Evolutionary conservation across 2,797 vertebrate genomes (phyloP).

Genomic region (Artibeus lituratus): DNA sequence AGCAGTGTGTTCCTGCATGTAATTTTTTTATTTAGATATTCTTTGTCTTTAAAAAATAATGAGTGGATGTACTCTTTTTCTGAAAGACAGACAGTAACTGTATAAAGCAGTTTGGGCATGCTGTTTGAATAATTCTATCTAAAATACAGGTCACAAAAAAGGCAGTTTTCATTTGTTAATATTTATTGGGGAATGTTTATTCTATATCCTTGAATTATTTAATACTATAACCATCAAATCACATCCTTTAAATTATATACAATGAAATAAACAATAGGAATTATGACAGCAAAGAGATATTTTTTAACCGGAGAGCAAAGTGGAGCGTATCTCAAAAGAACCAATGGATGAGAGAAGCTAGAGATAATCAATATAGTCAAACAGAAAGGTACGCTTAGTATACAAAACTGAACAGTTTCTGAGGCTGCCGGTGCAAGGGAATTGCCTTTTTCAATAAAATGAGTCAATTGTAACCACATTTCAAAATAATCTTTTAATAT

Average conservation of each 20-base stretch:
- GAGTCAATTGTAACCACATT: conserved; percentile 51
- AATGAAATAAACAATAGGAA: background rate
- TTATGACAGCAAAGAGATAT: background rate
- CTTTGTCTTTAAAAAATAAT: conserved; percentile 7
- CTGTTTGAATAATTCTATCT: background rate
- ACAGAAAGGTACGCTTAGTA: background rate
- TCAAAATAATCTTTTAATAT: conserved; percentile 33
- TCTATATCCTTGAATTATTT: conserved; percentile 21
- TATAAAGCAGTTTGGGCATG: background rate
- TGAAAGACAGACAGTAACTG: background rate
- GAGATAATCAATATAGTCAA: background rate
- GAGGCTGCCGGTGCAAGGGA: background rate
- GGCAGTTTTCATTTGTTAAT: background rate
- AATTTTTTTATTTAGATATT: conserved; percentile 20
- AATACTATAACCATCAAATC: background rate
- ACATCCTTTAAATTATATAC: background rate
- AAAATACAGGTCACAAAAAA: background rate
- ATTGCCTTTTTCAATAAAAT: conserved; percentile 34
- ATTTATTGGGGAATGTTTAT: background rate
- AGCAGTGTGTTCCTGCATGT: background rate
- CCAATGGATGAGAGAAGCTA: background rate
- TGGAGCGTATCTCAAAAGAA: background rate
- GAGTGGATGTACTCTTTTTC: background rate
- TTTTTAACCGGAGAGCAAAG: background rate
- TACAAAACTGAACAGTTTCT: background rate